Evolutionary conservation across 1,140 invertebrate species (phyloP).

Genomic region (Babylonia areolata): DNA sequence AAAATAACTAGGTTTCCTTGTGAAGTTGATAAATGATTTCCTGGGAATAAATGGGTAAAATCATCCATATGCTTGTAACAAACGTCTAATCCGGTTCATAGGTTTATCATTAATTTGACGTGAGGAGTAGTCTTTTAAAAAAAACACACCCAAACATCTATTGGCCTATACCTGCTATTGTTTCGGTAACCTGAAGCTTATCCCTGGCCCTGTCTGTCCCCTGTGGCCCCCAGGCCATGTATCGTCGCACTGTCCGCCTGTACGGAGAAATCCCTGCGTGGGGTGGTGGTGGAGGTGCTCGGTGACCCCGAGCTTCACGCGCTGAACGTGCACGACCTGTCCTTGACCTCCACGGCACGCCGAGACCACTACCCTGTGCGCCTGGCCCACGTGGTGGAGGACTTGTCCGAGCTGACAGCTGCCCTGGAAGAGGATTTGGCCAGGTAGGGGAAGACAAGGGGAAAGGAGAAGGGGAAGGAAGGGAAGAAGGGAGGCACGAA

Average conservation of each 20-base stretch:
- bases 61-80: too few relatives aligned
- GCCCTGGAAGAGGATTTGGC: neutral
- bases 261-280: constrained; percentile 33
- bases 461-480: too few relatives aligned
- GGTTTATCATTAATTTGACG: neutral
- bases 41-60: too few relatives aligned
- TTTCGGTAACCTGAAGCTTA: too few relatives aligned
- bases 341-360: constrained; percentile 50
- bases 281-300: constrained; percentile 28
- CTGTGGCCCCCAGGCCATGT: neutral
- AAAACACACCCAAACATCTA: neutral
- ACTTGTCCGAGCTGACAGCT: constrained; percentile 14
- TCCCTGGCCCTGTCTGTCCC: neutral
- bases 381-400: constrained; percentile 20
- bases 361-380: constrained; percentile 51
- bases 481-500: too few relatives aligned
- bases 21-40: too few relatives aligned
- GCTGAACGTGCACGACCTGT: constrained; percentile 38
- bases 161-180: too few relatives aligned
- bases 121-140: neutral
- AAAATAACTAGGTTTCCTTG: too few relatives aligned
- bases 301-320: neutral
- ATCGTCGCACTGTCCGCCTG: constrained; percentile 41
- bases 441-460: neutral
- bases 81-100: too few relatives aligned